Evolutionary conservation across 2,113 vertebrate species (phyloP).

Genomic region (Aplodontia rufa): DNA sequence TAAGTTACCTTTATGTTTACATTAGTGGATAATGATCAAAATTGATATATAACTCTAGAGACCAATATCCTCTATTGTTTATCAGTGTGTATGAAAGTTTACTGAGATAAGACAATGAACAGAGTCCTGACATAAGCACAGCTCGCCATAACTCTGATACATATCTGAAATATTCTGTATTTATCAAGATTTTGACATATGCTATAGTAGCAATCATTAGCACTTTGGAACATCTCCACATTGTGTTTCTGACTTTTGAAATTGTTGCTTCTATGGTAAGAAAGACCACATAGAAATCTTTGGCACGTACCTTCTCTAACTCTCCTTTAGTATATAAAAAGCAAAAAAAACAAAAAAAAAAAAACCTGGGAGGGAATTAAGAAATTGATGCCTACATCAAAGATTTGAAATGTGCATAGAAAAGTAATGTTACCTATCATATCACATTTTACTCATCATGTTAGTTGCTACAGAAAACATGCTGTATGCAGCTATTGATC

Average conservation of each 20-base stretch:
- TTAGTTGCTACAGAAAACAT: neutral
- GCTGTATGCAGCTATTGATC: neutral
- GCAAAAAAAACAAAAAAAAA: neutral
- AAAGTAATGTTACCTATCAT: neutral
- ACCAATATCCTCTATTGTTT: neutral
- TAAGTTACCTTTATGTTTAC: neutral
- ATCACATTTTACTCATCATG: neutral
- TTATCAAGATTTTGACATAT: neutral
- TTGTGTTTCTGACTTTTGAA: neutral
- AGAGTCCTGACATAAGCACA: neutral
- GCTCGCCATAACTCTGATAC: neutral
- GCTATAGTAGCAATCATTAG: neutral
- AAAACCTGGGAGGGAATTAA: neutral
- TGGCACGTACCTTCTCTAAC: neutral
- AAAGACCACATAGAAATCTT: neutral
- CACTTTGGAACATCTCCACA: neutral
- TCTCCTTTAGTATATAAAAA: neutral
- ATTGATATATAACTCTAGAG: neutral
- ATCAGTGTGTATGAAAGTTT: neutral
- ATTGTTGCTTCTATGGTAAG: neutral
- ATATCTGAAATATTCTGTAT: neutral
- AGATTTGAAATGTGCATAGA: neutral
- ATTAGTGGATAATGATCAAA: neutral
- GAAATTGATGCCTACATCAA: neutral
- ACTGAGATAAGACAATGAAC: neutral